These are phyloP conservation scores for Nomada flava DNA, from an alignment of 2,888 invertebrate genomes.

Conservation along the genomic window DNA sequence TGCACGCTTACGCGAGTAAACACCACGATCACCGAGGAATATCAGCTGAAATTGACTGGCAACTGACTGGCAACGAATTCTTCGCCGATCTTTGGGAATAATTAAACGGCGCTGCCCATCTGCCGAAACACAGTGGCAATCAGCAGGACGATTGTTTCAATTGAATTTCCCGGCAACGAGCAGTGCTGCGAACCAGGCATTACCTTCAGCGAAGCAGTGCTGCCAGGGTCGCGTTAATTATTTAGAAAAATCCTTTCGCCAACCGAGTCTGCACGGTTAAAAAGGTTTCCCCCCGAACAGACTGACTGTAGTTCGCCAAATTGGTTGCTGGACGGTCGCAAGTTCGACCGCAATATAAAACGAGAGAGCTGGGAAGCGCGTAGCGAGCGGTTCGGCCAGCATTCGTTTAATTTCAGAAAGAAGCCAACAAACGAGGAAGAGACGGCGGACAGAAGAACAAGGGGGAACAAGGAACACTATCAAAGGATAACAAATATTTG, in stretches of 20 bases:
- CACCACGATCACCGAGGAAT: neutral
- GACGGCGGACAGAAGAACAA: neutral
- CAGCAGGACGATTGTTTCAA: neutral
- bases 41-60: constrained; percentile 29
- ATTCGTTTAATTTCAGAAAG: neutral
- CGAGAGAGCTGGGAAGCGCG: no score
- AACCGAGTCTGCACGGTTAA: no score
- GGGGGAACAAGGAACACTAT: neutral
- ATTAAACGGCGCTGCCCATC: neutral
- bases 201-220: no score
- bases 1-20: neutral
- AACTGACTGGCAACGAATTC: neutral
- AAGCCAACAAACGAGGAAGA: neutral
- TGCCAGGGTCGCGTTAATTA: no score
- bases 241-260: neutral
- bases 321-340: neutral
- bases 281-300: no score
- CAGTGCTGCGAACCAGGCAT: neutral
- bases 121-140: no score
- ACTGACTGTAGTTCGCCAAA: no score
- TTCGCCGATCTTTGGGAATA: neutral
- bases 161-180: neutral
- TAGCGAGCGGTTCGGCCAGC: neutral
- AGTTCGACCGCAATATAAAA: neutral
- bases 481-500: constrained; percentile 36